Base-by-base conservation (phyloP, 2,888 invertebrate genomes). In the Lasius platythorax region DNA sequence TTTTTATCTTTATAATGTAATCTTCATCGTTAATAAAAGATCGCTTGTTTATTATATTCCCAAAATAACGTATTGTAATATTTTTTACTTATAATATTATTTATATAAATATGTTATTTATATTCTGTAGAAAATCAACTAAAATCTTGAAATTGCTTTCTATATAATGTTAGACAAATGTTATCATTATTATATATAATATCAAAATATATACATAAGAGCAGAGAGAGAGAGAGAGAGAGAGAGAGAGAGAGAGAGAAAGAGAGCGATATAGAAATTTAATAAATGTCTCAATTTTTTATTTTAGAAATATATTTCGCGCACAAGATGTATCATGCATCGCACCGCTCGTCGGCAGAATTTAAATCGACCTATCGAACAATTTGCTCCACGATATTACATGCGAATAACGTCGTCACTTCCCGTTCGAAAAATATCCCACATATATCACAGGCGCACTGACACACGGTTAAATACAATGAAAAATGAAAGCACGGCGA, bases 371-470 rank as follows among this genome's bases (percentile, higher is more conserved):
- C 28, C 23, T 46, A 63, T 37, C 28, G 8, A 76, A 63, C 15
- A 37, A 76, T 58, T 23, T 11, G n/a, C 12, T 50, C 18, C 58
- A 30, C 28, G n/a, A 68, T 53, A 4, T 67, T 33, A 33, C n/a
- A 2, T 23, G 58, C 12, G 58, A 61, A 50, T 28, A 50, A 50
- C 2, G 12, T 33, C 15, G n/a, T 72, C 79, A 81, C 79, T 81
- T 63, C 4, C 11, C 37, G 18, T 61, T 28, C 46, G 4, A 46
- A 28, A 61, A 40, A 33, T 37, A 37, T 61, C 37, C 53, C 82
- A 68, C 68, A 46, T 61, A 64, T 56, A 50, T 83, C 85, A 85
- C 85, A 76, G 56, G n/a, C 74, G 64, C 84, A 85, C 84, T 85
- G 68, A 56, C 82, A 82, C 82, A 75, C 5, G 75, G 43, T 75